Base-by-base conservation (phyloP, 2,113 vertebrate genomes). In the Mustela nigripes region DNA sequence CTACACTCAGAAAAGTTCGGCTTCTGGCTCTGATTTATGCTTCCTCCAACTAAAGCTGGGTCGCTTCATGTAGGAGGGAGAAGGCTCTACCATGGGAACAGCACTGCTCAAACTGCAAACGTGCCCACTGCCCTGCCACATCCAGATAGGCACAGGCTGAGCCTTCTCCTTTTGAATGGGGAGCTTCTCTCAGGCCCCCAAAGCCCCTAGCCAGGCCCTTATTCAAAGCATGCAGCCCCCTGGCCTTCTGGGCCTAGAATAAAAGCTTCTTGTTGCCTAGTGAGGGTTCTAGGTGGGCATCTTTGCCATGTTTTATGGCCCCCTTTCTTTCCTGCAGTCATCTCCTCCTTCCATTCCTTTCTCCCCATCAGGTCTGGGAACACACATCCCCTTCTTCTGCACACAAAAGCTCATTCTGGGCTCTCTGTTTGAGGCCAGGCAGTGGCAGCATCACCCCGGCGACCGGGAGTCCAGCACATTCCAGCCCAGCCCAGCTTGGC, bases 341-440 rank as follows among this genome's bases (percentile, higher is more conserved):
- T 31, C 39, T 67, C 81, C 76, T 92, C 48, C 67, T 60, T 69
- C 79, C 15, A 9, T n/a, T 2, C 12, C 4, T 50, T n/a, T 60
- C 33, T 85, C 88, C 89, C 62, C 26, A 7, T 42, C n/a, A 65
- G n/a, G 45, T 65, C 84, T 97, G 91, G 85, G 96, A 93, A 89
- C 85, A 85, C 7, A 33, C 3, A 10, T n/a, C 31, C 48, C 58
- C n/a, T n/a, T 84, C 80, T 33, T n/a, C 71, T 60, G 5, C 28
- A 50, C 81, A 98, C 97, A 97, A 97, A 97, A 96, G 97, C 89
- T 76, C 82, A 88, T 96, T 98, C 95, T 97, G 78, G 82, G 36
- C 31, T 87, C 48, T 95, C 36, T 90, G 78, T 96, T 94, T 96
- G 97, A 97, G 80, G 92, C 42, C 80, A 92, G 50, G 74, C 74